Base-by-base conservation (phyloP, 2,113 vertebrate species). In the Glaucomys volans region DNA sequence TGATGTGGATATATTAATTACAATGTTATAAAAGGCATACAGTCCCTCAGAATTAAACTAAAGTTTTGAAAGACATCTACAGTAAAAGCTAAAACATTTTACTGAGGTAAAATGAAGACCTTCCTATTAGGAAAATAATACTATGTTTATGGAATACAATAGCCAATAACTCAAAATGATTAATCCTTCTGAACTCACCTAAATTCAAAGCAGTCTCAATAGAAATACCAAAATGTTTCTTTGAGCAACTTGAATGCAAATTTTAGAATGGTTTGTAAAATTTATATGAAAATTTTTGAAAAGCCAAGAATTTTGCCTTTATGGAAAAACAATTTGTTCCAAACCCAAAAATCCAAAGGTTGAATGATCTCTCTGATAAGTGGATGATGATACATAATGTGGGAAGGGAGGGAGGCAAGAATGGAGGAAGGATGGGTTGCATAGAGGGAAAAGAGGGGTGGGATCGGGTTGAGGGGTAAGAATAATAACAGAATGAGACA, bases 271-370 rank as follows among this genome's bases (percentile, higher is more conserved):
- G 14, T 71, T 90, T 83, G 28, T 42, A 57, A 77, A 77, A 67
- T 72, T 72, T 90, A 66, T 50, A 40, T n/a, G 17, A 18, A 74
- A 87, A 85, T n/a, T 57, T 57, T 57, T 32, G n/a, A 47, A 84
- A 57, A 2, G 42, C 57, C 35, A 40, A 77, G 14, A 79, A 84
- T 83, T 95, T 90, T 57, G n/a, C 11, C 9, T 72, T 7, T 67
- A 52, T 95, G 87, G 12, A 91, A 91, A 91, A 91, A 64, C 14
- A 5, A 82, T 32, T 71, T 50, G 6, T 79, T 90, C n/a, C n/a
- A n/a, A n/a, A n/a, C n/a, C n/a, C n/a, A n/a, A n/a, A n/a, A n/a
- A n/a, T n/a, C n/a, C n/a, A n/a, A n/a, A n/a, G n/a, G n/a, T n/a
- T n/a, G n/a, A n/a, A n/a, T n/a, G n/a, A n/a, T n/a, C n/a, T n/a